Conservation (phyloP, 2,113 vertebrate genomes). For the Trogon melanurus region DNA sequence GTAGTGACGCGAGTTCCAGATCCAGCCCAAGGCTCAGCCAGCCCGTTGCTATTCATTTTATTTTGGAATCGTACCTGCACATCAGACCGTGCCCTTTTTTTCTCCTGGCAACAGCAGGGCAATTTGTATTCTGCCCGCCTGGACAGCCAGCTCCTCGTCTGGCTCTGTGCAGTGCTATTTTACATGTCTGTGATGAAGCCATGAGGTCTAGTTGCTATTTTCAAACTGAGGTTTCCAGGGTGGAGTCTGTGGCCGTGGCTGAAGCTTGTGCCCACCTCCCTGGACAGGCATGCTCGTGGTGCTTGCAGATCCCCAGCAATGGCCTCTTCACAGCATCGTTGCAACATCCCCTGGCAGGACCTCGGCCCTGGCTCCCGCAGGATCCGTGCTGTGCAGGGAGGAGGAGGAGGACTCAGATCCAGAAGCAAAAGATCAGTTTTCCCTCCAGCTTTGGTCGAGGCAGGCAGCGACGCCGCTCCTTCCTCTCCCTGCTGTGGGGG, state of each 20-base stretch:
- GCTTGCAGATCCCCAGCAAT: neutral
- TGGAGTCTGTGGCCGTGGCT: neutral
- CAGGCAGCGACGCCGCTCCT: neutral
- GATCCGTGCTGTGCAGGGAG: neutral
- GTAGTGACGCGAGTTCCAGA: neutral
- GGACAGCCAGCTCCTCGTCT: neutral
- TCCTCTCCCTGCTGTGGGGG: neutral
- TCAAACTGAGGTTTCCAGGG: neutral
- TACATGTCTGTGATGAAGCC: neutral
- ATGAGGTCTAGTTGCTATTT: neutral
- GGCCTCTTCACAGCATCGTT: neutral
- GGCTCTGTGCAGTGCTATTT: neutral
- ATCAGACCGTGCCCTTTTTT: neutral
- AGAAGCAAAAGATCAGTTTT: neutral
- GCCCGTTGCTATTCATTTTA: neutral
- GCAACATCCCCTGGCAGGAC: constrained; percentile 43
- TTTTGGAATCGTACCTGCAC: neutral
- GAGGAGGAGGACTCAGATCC: neutral
- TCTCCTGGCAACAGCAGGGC: neutral
- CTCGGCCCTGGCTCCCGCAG: neutral
- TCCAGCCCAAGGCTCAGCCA: neutral
- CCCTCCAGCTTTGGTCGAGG: neutral
- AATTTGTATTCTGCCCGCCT: no score
- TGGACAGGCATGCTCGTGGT: neutral
- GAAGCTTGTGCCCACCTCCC: neutral